Base-by-base conservation (phyloP, 2,113 vertebrate genomes). In the Craseonycteris thonglongyai region DNA sequence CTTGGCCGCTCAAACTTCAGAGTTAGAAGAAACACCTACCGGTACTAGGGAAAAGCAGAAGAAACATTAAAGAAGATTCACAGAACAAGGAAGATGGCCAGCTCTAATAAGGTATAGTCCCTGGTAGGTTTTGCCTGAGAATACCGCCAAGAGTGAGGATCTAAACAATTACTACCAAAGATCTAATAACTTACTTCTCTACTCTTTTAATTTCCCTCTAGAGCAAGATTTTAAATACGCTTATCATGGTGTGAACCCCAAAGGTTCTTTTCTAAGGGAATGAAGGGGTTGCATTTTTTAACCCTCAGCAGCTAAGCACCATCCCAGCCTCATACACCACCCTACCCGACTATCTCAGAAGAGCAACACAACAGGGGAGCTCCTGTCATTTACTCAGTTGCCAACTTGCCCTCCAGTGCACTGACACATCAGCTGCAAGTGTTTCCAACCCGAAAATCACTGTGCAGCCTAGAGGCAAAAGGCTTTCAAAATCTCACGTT, bases 331-430 rank as follows among this genome's bases (percentile, higher is more conserved):
- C 88, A 42, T 72, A 72, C 1, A 2, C 13, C 40, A 71, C 38
- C 35, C 42, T 19, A 45, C 15, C 74, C 5, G 2, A 63, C 30
- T 24, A 30, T 79, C 61, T 51, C 35, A 4, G 10, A 71, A 28
- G 26, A 54, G 19, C 56, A 38, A 8, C 1, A 18, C 0, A 14
- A 80, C 0, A 3, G 8, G 54, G 22, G n/a, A n/a, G 4, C 54
- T 76, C 40, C 56, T 14, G 10, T 16, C 69, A 76, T 5, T 22
- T 1, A 10, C 54, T 28, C n/a, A 5, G 26, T 6, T 4, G 5
- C 58, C 65, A 4, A 74, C 92, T 84, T 87, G 49, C 61, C 84
- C 87, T 74, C 42, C 4, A 16, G 58, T 14, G 42, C 38, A 86
- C 51, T 72, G n/a, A 47, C 18, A 80, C 10, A 0, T 18, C 42